These are phyloP conservation scores for Drosophila ercepeae DNA, from an alignment of 1,140 invertebrate genomes.

Conservation along the genomic window DNA sequence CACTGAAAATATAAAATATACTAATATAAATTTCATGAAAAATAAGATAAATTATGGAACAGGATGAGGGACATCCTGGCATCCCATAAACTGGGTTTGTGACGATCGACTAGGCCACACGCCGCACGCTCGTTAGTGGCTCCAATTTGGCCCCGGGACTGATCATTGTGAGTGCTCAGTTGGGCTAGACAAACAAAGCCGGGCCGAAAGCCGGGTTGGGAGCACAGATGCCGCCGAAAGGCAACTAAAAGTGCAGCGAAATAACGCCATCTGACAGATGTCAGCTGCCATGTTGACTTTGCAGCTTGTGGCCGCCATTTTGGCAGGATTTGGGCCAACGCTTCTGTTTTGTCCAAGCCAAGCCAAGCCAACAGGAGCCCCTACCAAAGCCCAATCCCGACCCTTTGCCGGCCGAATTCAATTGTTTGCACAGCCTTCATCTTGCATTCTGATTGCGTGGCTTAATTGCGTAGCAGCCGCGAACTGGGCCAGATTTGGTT, in stretches of 20 bases:
- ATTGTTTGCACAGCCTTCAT: conserved; percentile 76
- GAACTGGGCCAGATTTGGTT: conserved; percentile 58
- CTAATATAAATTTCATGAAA: no score
- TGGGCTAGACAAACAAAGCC: conserved; percentile 23
- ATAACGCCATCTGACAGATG: conserved; percentile 40
- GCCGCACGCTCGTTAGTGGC: conserved; percentile 31
- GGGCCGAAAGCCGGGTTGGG: conserved; percentile 2
- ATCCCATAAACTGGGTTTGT: neutral
- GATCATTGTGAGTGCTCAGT: conserved; percentile 30
- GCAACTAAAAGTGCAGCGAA: conserved; percentile 58
- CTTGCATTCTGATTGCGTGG: conserved; percentile 80
- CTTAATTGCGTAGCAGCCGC: conserved; percentile 68
- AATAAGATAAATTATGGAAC: no score
- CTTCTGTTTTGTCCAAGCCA: conserved; percentile 15
- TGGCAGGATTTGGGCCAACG: conserved; percentile 56
- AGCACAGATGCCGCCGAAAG: conserved; percentile 32
- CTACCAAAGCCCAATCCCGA: neutral
- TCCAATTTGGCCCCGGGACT: conserved; percentile 17
- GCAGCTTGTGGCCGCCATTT: conserved; percentile 75
- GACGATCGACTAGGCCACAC: conserved; percentile 13
- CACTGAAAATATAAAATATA: neutral
- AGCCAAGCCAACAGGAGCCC: neutral
- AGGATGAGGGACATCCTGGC: no score
- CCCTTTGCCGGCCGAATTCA: conserved; percentile 32
- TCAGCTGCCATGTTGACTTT: conserved; percentile 70